Percentiles rank a stretch among this genome's conserved stretches.
Evolutionary conservation across 1,140 invertebrate genomes (phyloP).

Genomic region (Heliothis virescens): DNA sequence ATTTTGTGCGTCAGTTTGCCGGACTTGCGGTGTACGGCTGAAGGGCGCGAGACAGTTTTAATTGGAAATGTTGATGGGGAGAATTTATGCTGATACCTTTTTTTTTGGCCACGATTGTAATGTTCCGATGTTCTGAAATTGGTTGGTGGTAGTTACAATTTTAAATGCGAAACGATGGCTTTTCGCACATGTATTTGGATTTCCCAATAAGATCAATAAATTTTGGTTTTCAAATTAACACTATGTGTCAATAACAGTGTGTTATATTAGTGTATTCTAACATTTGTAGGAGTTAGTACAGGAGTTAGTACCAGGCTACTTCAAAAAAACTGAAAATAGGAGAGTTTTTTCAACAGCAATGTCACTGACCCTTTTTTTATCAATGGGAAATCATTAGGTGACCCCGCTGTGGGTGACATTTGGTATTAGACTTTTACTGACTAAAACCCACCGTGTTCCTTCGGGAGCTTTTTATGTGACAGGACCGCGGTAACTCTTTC

Average conservation of each 20-base stretch:
- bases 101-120: constrained; percentile 23
- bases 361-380: constrained; percentile 15
- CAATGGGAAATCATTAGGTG: no score
- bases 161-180: neutral
- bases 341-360: neutral
- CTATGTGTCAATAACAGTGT: no score
- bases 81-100: constrained; percentile 26
- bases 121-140: constrained; percentile 9
- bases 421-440: no score
- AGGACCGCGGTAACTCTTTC: no score
- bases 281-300: no score
- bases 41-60: constrained; percentile 50
- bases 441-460: no score
- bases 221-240: neutral
- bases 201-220: neutral
- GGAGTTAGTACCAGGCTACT: no score
- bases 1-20: constrained; percentile 46
- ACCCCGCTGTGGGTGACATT: no score
- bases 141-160: neutral
- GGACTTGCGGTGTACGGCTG: constrained; percentile 34
- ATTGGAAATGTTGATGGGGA: constrained; percentile 46
- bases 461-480: no score
- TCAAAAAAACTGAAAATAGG: neutral
- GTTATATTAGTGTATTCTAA: no score
- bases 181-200: neutral